These are phyloP conservation scores for Spermophilus dauricus DNA, from an alignment of 2,113 vertebrate species.

Conservation along the genomic window DNA sequence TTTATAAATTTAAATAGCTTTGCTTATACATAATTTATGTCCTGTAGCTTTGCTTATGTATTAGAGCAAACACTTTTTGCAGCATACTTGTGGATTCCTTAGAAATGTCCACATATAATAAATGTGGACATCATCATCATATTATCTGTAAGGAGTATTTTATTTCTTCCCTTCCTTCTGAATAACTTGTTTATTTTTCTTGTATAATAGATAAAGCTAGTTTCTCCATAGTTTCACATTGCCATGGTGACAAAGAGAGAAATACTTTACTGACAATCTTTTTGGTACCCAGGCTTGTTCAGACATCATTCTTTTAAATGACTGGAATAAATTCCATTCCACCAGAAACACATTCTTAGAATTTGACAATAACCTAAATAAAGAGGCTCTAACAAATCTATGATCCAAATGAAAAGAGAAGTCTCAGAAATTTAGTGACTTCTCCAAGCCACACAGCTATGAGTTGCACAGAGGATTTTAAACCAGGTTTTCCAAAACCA, in stretches of 20 bases:
- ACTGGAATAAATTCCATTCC: neutral
- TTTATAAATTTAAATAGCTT: neutral
- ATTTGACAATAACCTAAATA: neutral
- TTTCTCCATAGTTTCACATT: neutral
- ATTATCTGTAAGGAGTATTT: neutral
- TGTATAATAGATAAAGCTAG: too few relatives aligned
- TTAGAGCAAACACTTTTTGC: neutral
- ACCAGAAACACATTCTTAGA: neutral
- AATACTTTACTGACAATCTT: neutral
- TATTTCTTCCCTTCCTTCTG: neutral
- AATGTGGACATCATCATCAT: too few relatives aligned
- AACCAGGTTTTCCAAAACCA: neutral
- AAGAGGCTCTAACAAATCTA: neutral
- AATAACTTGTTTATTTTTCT: neutral
- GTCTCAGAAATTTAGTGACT: neutral
- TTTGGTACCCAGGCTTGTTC: neutral
- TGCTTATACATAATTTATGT: neutral
- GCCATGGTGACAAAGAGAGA: neutral
- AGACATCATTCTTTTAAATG: neutral
- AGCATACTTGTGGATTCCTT: neutral
- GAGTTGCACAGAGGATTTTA: neutral
- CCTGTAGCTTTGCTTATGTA: neutral
- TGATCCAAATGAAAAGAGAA: neutral
- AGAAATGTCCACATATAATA: neutral
- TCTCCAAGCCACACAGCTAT: neutral